Base-by-base conservation (phyloP, 2,797 vertebrate genomes). In the Aldrovandia affinis region DNA sequence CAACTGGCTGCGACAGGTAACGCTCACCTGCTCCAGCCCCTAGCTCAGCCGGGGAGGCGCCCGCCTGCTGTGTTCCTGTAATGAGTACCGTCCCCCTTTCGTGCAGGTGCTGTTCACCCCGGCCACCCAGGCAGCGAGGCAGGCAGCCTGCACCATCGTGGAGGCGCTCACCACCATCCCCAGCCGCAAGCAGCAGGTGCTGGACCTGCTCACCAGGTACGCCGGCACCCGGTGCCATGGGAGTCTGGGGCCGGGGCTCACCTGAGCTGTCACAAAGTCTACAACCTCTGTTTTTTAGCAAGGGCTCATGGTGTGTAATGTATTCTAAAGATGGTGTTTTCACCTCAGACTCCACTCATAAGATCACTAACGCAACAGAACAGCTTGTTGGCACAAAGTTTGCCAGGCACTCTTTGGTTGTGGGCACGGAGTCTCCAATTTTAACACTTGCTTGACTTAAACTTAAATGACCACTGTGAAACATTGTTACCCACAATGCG, bases 161-260 rank as follows among this genome's bases (percentile, higher is more conserved):
- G 98, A 99, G 91, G 98, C 98, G 0, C 93, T 99, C 25, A 98
- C 97, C 42, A 97, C 97, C 86, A 97, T 99, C 85, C 98, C 98
- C 39, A 99, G 98, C 92, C 97, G 98, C 87, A 99, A 98, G 84
- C 98, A 99, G 82, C 98, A 99, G 86, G 98, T 99, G 85, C 95
- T 99, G 0, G 98, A 99, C 88, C 97, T 99, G 83, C 97, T 99
- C 85, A 99, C 98, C 81, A 99, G 98, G 98, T 99, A 94, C 22
- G 50, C 14, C 15, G 54, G 3, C 47, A 1, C 52, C 22, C 7
- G 22, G 57, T 73, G 54, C 4, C 12, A 14, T 52, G 12, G 12
- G 47, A n/a, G n/a, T n/a, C n/a, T n/a, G n/a, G n/a, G n/a, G n/a
- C n/a, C n/a, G n/a, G n/a, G n/a, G n/a, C n/a, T n/a, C n/a, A n/a